Evolutionary conservation across 2,113 vertebrate species (phyloP), one percentile per base, ranked within the genome.

Genomic region (Ancistrus triradiatus): DNA sequence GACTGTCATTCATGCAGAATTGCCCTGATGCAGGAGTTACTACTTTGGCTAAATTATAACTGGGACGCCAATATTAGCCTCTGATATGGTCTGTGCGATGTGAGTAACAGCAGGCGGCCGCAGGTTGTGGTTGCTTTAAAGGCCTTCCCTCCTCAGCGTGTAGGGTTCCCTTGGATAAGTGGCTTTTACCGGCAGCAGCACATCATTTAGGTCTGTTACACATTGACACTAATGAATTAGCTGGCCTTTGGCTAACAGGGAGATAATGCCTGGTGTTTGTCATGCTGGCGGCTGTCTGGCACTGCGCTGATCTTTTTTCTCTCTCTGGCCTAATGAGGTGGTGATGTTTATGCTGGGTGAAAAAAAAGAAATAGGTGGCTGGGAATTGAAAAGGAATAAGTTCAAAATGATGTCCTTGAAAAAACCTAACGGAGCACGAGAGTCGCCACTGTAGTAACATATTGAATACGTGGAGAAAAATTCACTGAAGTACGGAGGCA

Each of bases 221-320:
- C 35, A 37, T 24, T 69, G 62, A 69, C 67, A 70, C 49, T 69
- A 69, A 73, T 70, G 55, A 63, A 63, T 60, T 35, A 37, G 47
- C 43, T 76, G 70, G 70, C 70, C 62, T 76, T 76, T 73, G 47
- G 14, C 52, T 62, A 40, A n/a, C 44, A 44, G 19, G 65, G 4
- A 62, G 63, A 69, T 58, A 65, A 56, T 59, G 59, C 58, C 52
- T 31, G 35, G 59, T 63, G 31, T 74, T 63, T 70, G 59, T 74
- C 66, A 69, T 62, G 33, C 46, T 4, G 47, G 33, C 58, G 58
- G 58, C 42, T 68, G 65, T 44, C 31, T 25, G 17, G 9, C 33
- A 49, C n/a, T 22, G 21, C 7, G 27, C 57, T 69, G 66, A 69
- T 69, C 58, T 62, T 72, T 60, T n/a, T n/a, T n/a, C n/a, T n/a